Percentiles rank a stretch among this genome's conserved stretches.
Conservation (phyloP, 2,797 vertebrate genomes). For the Mormyrus proboscirostris region DNA sequence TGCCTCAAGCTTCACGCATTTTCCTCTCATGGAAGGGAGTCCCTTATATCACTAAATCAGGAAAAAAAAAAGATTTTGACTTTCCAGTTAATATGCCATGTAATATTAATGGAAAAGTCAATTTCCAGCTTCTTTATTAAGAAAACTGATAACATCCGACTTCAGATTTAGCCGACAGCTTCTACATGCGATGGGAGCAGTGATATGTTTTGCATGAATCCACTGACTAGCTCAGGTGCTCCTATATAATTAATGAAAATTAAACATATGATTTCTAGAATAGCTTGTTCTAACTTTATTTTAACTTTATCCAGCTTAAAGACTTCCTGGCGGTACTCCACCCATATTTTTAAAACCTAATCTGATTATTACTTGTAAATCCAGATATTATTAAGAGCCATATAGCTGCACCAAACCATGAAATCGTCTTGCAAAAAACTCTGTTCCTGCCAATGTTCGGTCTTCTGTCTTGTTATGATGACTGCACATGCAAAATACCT, state of each 20-base stretch:
- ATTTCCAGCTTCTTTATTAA: background rate
- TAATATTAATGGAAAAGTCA: background rate
- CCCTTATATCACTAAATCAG: background rate
- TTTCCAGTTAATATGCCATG: background rate
- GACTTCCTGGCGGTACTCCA: background rate
- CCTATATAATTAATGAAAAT: background rate
- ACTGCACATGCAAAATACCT: background rate
- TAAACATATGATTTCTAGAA: background rate
- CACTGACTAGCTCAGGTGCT: background rate
- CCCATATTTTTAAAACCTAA: background rate
- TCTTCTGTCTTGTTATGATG: background rate
- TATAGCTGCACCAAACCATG: background rate
- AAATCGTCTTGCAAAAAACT: background rate
- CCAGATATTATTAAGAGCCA: background rate
- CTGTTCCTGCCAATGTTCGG: background rate
- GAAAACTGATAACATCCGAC: background rate
- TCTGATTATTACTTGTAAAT: background rate
- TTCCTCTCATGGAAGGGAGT: background rate
- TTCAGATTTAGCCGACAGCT: background rate
- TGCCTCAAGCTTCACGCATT: background rate
- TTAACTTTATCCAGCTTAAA: background rate
- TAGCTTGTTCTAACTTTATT: background rate
- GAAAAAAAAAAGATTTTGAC: background rate
- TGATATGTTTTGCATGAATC: conserved; percentile 1
- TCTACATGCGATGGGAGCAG: background rate